phyloP scores from a whole-genome alignment of 1,140 invertebrate genomes.

The Drosophila kurseongensis region DNA sequence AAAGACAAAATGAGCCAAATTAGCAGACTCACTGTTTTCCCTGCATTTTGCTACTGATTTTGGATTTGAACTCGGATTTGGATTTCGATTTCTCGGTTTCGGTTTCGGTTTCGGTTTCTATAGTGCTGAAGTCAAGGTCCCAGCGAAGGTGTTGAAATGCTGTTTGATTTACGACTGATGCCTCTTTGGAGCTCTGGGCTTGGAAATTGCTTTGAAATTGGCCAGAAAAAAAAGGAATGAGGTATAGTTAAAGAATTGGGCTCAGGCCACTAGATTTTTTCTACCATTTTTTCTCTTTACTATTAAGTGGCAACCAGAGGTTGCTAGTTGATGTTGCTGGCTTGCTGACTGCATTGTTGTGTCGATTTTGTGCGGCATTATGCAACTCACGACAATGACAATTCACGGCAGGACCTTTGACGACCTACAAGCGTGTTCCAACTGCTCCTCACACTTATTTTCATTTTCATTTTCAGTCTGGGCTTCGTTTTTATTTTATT shows the following conservation, averaged over 20 bases:
- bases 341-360: constrained; percentile 54
- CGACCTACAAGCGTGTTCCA: constrained; percentile 83
- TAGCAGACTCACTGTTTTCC: constrained; percentile 71
- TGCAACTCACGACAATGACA: constrained; percentile 84
- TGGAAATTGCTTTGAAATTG: constrained; percentile 77
- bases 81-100: constrained; percentile 22
- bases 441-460: constrained; percentile 60
- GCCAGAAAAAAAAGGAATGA: constrained; percentile 62
- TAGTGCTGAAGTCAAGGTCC: constrained; percentile 69
- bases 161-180: constrained; percentile 80
- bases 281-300: neutral
- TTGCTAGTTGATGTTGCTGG: constrained; percentile 24
- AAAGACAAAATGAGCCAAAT: constrained; percentile 81
- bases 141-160: constrained; percentile 82
- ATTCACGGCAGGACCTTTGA: constrained; percentile 84
- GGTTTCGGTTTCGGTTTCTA: constrained; percentile 65
- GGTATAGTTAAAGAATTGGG: constrained; percentile 69
- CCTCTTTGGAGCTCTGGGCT: constrained; percentile 37
- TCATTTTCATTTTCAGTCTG: constrained; percentile 32
- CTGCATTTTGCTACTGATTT: constrained; percentile 73
- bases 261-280: constrained; percentile 34
- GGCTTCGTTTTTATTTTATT: constrained; percentile 24
- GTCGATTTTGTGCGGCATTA: constrained; percentile 82
- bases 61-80: constrained; percentile 34
- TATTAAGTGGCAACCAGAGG: constrained; percentile 29